Base-by-base conservation (phyloP, 2,888 invertebrate species). In the Tipula lateralis region DNA sequence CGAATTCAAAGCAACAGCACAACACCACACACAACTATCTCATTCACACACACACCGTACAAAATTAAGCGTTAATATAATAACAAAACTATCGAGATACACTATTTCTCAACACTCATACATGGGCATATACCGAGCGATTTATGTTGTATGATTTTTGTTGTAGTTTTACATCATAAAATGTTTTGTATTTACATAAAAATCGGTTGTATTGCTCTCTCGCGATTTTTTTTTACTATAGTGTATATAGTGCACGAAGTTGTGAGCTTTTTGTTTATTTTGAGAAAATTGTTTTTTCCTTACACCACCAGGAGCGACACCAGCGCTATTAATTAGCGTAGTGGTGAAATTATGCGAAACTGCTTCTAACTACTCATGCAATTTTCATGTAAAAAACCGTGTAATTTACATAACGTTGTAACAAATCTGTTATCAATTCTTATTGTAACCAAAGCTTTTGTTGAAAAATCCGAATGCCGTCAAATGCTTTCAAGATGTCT, bases 161-260 rank as follows among this genome's bases (percentile, higher is more conserved):
- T 36, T 36, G 5, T 36, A 36, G 12, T 36, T 44, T 66, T 66
- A 66, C 66, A 66, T 66, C 66, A 66, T 66, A 66, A 66, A 66
- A 24, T 66, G 66, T 66, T 66, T 66, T 66, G 66, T 66, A 66
- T 66, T 66, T 66, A 66, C 66, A 66, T 66, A 66, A 66, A 66
- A 19, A 13, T 66, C 13, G 24, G 24, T 66, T 66, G 7, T 66
- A n/a, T 66, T 66, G 7, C 66, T 66, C 66, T 66, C 66, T 66
- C 66, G 66, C 66, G 66, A 66, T 66, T 66, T 66, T 44, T 44
- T 44, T 44, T 44, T 44, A 66, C 9, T 24, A 13, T 13, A 13
- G 13, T 66, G 66, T n/a, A 0, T 66, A 66, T 9, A 24, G 66
- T 66, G 24, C 66, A 66, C 66, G 66, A 66, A 24, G 24, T 24